Evolutionary conservation across 2,888 invertebrate genomes (phyloP), one percentile per base, ranked within the genome.

Genomic region (Hirtodrosophila cameraria): DNA sequence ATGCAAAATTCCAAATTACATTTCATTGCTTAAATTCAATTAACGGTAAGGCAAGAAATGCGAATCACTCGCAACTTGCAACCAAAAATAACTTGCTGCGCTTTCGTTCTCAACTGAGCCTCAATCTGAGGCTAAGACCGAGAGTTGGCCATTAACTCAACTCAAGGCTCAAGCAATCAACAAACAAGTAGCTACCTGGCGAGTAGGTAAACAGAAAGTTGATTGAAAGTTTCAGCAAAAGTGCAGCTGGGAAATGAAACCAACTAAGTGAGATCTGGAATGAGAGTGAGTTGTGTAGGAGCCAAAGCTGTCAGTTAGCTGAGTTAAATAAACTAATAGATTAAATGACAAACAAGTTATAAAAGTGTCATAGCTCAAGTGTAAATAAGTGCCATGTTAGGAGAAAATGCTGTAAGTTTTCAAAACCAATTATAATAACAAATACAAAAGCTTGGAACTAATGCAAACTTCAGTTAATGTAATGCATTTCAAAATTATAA

Each of bases 1-100:
- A 83, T 83, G 81, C 81, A 81, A 81, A 81, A 84, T 66, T 83
- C 68, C 72, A 83, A 81, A 81, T 81, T 81, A 83, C 65, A 81
- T 81, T 81, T 77, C 80, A 80, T 77, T 72, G 69, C 80, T 80
- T 69, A 80, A 81, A 81, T 83, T 81, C 80, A 81, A 81, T 81
- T 80, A 83, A 77, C 75, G 75, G 63, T 50, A 41, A 38, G 58
- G 49, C 46, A 36, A 58, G 46, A 48, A 53, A 63, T 58, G 41
- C 48, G 55, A 54, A 68, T 35, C 46, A 62, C 63, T 61, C 30
- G 62, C 59, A 57, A 60, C 57, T 57, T 53, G 23, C 33, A 42
- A 65, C 53, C 55, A 63, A 33, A 52, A 41, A 58, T 54, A 59
- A 49, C 39, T 18, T 36, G 48, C 53, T 64, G 66, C 52, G 74